Conservation (phyloP, 2,113 vertebrate species). For the Aphelocoma coerulescens region DNA sequence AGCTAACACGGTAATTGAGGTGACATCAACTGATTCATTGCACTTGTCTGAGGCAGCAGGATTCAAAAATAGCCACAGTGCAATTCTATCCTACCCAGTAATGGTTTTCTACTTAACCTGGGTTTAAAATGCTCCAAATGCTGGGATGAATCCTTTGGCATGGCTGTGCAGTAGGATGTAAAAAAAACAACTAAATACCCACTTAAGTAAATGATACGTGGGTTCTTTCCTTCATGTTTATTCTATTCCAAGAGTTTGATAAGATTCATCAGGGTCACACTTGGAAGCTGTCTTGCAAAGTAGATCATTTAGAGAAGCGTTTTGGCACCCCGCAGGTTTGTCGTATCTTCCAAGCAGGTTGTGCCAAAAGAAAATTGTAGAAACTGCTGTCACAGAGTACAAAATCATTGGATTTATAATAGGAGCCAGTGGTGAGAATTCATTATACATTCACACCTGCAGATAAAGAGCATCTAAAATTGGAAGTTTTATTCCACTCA, state of each 20-base stretch:
- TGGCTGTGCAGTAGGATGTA: background rate
- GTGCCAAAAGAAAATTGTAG: constrained; percentile 55
- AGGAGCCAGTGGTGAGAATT: constrained; percentile 49
- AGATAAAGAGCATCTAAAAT: constrained; percentile 63
- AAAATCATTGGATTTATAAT: constrained; percentile 37
- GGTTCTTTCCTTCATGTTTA: background rate
- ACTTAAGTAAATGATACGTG: background rate
- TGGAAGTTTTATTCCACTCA: constrained; percentile 58
- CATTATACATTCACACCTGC: constrained; percentile 67
- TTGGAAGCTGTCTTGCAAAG: constrained; percentile 50
- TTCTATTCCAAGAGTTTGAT: constrained; percentile 10
- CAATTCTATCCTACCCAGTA: background rate
- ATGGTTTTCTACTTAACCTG: constrained; percentile 2
- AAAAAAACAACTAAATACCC: background rate
- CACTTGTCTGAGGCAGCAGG: constrained; percentile 22
- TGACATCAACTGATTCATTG: constrained; percentile 19
- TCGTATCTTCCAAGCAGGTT: constrained; percentile 23
- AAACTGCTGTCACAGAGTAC: constrained; percentile 40
- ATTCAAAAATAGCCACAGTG: constrained; percentile 16
- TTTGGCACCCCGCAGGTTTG: constrained; percentile 32
- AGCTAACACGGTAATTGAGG: constrained; percentile 4
- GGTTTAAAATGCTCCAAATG: background rate
- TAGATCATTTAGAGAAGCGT: constrained; percentile 32
- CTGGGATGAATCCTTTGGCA: background rate
- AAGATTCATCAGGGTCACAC: constrained; percentile 48